Base-by-base conservation (phyloP, 2,888 invertebrate species). In the Noctua pronuba region DNA sequence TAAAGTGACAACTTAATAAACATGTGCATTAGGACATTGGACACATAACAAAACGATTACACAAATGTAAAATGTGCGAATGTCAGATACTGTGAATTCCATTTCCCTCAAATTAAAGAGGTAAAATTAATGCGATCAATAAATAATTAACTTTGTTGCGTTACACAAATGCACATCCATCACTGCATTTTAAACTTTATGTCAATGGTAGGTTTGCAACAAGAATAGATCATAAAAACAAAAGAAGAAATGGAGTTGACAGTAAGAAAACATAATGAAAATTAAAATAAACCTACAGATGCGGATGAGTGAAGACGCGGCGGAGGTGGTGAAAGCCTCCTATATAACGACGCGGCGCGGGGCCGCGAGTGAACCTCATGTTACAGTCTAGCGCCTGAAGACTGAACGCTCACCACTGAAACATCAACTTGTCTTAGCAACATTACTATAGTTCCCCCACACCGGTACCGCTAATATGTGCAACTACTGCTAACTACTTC, bases 341-440 rank as follows among this genome's bases (percentile, higher is more conserved):
- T 96, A 92, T 93, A 89, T 90, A 90, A 91, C 84, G 94, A 91
- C 92, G 93, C 92, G 93, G 93, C 93, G 91, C 87, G 92, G 88
- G 92, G 93, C 94, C 94, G 92, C 92, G 88, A 88, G 87, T 88
- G 88, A 87, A 89, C 89, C 86, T 90, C 91, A 88, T 90, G 92
- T 92, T 96, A 96, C 91, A 96, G 93, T 95, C 95, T 95, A 94
- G 96, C 96, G 92, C 96, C 96, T 88, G 91, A 92, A 92, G 96
- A 95, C 92, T 96, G 96, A 92, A 96, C 93, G 95, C 90, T 94
- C 95, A 95, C 92, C 94, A 96, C 96, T 96, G 96, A 96, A 96
- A 96, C 92, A 95, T 95, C 91, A 95, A 96, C 92, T 94, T 92
- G 90, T 89, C 85, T 95, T 94, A 96, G 91, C 92, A 92, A 91